phyloP scores from a whole-genome alignment of 2,888 invertebrate genomes.

The Leptinotarsa peninsularis region DNA sequence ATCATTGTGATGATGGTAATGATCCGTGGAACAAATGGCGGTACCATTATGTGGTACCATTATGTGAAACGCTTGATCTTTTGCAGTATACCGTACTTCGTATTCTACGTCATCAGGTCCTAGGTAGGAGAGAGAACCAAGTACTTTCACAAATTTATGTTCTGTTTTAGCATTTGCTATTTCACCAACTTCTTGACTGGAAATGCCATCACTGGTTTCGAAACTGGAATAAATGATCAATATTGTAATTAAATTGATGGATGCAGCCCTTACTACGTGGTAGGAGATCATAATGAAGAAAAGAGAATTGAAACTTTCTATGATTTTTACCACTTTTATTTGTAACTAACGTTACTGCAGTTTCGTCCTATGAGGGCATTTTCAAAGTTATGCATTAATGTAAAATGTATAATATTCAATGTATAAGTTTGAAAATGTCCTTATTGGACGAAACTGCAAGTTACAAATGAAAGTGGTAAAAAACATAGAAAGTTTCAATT shows the following conservation, averaged over 20 bases:
- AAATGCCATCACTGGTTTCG: not conserved
- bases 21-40: constrained; percentile 48
- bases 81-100: constrained; percentile 66
- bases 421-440: constrained; percentile 41
- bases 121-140: constrained; percentile 65
- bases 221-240: too few relatives aligned
- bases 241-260: too few relatives aligned
- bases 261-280: too few relatives aligned
- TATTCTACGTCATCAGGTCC: constrained; percentile 66
- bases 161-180: constrained; percentile 47
- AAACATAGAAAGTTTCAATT: too few relatives aligned
- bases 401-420: too few relatives aligned
- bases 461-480: not conserved
- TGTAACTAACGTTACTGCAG: too few relatives aligned
- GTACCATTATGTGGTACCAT: constrained; percentile 55
- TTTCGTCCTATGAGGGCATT: too few relatives aligned
- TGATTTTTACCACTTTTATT: too few relatives aligned
- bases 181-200: constrained; percentile 54
- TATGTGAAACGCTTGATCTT: constrained; percentile 63
- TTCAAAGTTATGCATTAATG: too few relatives aligned
- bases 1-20: constrained; percentile 31
- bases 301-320: too few relatives aligned
- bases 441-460: constrained; percentile 55
- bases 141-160: constrained; percentile 57
- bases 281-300: too few relatives aligned